Evolutionary conservation across 64 coral and sea anemone genomes (phyloP).

Genomic region (Anthopleura sola): DNA sequence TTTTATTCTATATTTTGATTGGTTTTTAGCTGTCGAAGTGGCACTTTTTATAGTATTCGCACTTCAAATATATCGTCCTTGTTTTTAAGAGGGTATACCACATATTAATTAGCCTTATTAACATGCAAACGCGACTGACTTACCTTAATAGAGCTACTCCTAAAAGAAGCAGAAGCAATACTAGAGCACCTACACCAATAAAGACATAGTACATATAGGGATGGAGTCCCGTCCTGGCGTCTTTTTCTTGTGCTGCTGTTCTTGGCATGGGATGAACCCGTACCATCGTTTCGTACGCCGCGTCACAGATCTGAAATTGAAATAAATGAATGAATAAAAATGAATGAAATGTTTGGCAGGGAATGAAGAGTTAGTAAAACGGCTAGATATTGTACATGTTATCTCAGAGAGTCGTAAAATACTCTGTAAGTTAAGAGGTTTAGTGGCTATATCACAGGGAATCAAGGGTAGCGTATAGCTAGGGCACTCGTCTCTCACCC

Average conservation of each 20-base stretch:
- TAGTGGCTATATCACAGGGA: too few relatives aligned
- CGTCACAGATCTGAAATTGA: neutral
- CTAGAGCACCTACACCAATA: neutral
- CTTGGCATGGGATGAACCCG: neutral
- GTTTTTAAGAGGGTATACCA: too few relatives aligned
- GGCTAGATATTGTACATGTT: too few relatives aligned
- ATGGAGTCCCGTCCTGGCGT: neutral
- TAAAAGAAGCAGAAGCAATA: neutral
- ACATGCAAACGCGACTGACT: neutral
- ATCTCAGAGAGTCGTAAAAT: neutral
- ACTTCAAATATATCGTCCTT: too few relatives aligned
- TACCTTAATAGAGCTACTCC: neutral
- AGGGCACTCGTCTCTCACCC: too few relatives aligned
- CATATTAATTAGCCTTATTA: too few relatives aligned
- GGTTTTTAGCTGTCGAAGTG: too few relatives aligned
- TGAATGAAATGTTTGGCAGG: neutral
- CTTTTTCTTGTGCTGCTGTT: neutral
- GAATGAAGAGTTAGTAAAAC: too few relatives aligned
- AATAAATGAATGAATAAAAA: neutral
- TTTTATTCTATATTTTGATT: too few relatives aligned
- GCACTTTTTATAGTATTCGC: too few relatives aligned
- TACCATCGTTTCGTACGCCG: neutral
- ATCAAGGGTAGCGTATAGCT: too few relatives aligned
- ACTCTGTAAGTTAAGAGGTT: too few relatives aligned
- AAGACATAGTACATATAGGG: conserved; percentile 9